Base-by-base conservation (phyloP, 2,888 invertebrate genomes). In the Caenorhabditis imperialis region DNA sequence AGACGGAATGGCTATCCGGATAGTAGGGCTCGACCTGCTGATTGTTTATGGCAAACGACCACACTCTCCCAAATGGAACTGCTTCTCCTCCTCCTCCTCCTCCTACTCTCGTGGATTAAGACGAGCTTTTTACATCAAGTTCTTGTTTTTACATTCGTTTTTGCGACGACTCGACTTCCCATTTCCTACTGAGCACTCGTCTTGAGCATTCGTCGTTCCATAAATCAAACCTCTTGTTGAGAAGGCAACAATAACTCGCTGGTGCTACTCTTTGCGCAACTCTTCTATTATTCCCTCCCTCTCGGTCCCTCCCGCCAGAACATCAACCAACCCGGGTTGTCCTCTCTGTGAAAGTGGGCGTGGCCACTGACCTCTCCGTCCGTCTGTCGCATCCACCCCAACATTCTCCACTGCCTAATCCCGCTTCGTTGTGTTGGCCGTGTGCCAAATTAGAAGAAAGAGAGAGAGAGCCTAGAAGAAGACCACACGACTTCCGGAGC, bases 351-450 rank as follows among this genome's bases (percentile, higher is more conserved):
- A 40, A 40, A 33, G 51, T 53, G 71, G 71, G 75, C 70, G 75
- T 53, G 75, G 47, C 47, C 42, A 62, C 47, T 65, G 63, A 65
- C 63, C 63, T 54, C 61, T 50, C 23, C 60, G 57, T 57, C 50
- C 55, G 48, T 45, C 63, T 63, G 51, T 53, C 72, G 48, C 60
- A 58, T 58, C 58, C 45, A 47, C 71, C 38, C 58, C 58, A 37
- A 45, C 61, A 61, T 48, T 61, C 37, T 51, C 48, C 71, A 65
- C 65, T 67, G 57, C 67, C 67, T 67, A 67, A 67, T 72, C 63
- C 51, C 37, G 38, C 61, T 58, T 44, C 55, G 42, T 42, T 50
- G 30, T 30, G 38, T 51, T 72, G 72, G 72, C 72, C 40, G 35
- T 14, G 53, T 72, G 72, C 72, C 72, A 72, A 58, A 72, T 58